Base-by-base conservation (phyloP, 2,888 invertebrate species). In the Pachydiplax longipennis region DNA sequence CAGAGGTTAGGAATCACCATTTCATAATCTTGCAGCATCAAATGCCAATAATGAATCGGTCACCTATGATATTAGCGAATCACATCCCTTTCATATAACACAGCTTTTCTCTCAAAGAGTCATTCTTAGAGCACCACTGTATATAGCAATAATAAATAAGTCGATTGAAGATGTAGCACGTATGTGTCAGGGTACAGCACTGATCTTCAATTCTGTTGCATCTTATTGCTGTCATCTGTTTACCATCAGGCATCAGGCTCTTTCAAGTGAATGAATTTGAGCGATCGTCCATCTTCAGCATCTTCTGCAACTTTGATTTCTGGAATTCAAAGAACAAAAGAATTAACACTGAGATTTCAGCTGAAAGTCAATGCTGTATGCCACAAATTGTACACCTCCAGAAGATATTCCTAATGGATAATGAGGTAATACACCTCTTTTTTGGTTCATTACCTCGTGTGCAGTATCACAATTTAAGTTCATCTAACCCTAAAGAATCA, bases 241-340 rank as follows among this genome's bases (percentile, higher is more conserved):
- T 37, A 87, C 58, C 58, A 58, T 61, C 37, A 58, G 40, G 37
- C 35, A 87, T 87, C 65, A 25, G 31, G 53, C 22, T 61, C 37
- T 37, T 61, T 87, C 87, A 87, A 48, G 65, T 87, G 58, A 87
- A 61, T 10, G 87, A 87, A 35, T 87, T 87, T 3, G 87, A 87
- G 12, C 87, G 87, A 37, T 87, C 87, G 25, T 91, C 91, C 44
- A 82, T 65, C 53, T 91, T 91, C 90, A 91, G 61, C 22, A 91
- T 91, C 58, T 92, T 91, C 91, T 92, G 91, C 53, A 92, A 91
- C 87, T 92, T 92, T 35, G 92, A 92, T 91, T 92, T 92, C 92
- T 92, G 92, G 5, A 92, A 92, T n/a, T 91, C 81, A 80, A 91
- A 80, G 90, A 87, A 80, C 35, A 65, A 58, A 58, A 48, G 4